Evolutionary conservation across 2,888 invertebrate genomes (phyloP), one percentile per base, ranked within the genome.

Genomic region (Drosophila antonietae): DNA sequence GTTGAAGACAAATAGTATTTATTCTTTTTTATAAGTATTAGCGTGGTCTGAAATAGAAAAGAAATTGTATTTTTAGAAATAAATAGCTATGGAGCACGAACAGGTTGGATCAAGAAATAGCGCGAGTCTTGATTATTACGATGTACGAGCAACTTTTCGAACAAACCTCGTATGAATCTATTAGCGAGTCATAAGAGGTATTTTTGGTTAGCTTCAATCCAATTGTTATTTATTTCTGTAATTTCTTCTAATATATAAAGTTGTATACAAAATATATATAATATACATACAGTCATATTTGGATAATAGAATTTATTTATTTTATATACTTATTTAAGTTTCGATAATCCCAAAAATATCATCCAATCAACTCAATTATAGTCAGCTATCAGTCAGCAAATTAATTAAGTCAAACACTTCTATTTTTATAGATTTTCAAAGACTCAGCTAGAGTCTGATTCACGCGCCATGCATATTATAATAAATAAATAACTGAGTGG

Each of bases 1-100:
- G 58, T 72, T 71, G 74, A 85, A 82, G 83, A 74, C 69, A 73
- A 78, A 66, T 76, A 73, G 47, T 65, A 64, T 53, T 65, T 20
- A 44, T 67, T 67, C 66, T 60, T 73, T 75, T 59, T 59, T 67
- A 14, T 43, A 64, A 39, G 53, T 64, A 65, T 72, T 67, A 69
- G 83, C 88, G 75, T 85, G 78, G 88, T 86, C 86, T 86, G 71
- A 15, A 83, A 81, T 6, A 3, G n/a, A 28, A 35, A 14, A 28
- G 8, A 39, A 39, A 8, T 15, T 2, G 5, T 2, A 1, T 39
- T 33, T 33, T 33, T 39, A 39, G 39, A 15, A 37, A 37, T 12
- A 37, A 1, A 8, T 31, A 31, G 7, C 8, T 31, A 8, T 8
- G 31, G 0, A 31, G 31, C 8, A 31, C 31, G 31, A 31, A 31